Conservation (phyloP, 2,888 invertebrate species). For the Seira ritae region DNA sequence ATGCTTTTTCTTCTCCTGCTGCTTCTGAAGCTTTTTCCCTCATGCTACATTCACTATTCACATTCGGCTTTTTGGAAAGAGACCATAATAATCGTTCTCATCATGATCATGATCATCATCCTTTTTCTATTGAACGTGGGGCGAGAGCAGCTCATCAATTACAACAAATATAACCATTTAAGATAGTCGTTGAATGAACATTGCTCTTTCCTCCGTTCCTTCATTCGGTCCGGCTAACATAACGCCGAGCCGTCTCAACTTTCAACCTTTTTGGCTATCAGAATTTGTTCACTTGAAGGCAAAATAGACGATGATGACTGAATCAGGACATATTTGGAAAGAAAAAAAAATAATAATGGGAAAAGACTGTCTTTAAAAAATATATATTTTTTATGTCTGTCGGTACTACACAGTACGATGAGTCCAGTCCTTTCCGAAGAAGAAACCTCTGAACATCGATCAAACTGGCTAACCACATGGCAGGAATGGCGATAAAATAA, state of each 20-base stretch:
- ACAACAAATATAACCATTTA: constrained; percentile 53
- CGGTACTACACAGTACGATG: background rate
- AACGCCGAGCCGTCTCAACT: constrained; percentile 37
- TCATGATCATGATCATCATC: background rate
- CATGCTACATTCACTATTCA: background rate
- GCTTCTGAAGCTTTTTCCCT: background rate
- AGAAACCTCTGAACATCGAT: background rate
- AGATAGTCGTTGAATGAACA: background rate
- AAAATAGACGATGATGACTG: constrained; percentile 54
- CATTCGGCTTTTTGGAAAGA: constrained; percentile 2
- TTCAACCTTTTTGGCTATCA: constrained; percentile 58
- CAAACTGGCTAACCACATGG: background rate
- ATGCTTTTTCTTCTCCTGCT: too few relatives aligned
- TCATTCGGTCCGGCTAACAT: background rate
- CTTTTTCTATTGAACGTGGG: constrained; percentile 17
- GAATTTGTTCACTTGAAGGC: constrained; percentile 28
- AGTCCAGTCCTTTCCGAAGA: background rate
- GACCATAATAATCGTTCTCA: constrained; percentile 48
- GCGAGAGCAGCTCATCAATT: constrained; percentile 56
- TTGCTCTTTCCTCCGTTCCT: background rate
- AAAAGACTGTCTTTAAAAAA: constrained; percentile 1
- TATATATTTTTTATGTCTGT: constrained; percentile 5
- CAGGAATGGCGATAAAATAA: background rate
- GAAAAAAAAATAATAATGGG: constrained; percentile 34
- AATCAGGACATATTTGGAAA: constrained; percentile 62